Conservation (phyloP, 2,888 invertebrate genomes). For the Opisthograptis luteolata region DNA sequence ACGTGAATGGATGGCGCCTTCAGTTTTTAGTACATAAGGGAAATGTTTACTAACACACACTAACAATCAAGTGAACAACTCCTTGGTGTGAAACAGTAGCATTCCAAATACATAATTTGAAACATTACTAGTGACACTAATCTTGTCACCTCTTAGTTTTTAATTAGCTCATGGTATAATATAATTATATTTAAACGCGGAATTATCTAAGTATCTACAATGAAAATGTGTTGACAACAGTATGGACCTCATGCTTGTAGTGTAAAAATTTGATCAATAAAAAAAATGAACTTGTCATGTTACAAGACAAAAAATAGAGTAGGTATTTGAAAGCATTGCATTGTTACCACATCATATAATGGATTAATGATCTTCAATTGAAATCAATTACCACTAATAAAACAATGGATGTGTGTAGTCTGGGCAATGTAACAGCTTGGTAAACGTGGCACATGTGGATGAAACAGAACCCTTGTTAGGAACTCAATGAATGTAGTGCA, state of each 20-base stretch:
- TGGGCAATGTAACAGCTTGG: neutral
- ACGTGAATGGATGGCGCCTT: constrained; percentile 4
- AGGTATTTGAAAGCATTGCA: too few relatives aligned
- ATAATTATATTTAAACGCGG: too few relatives aligned
- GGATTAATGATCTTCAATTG: constrained; percentile 4
- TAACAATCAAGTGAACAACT: neutral
- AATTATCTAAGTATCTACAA: too few relatives aligned
- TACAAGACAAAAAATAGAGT: too few relatives aligned
- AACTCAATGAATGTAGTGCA: constrained; percentile 3
- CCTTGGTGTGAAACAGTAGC: neutral
- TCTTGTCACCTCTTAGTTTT: too few relatives aligned
- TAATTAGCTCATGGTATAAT: too few relatives aligned
- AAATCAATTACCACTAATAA: constrained; percentile 3
- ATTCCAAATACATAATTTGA: neutral
- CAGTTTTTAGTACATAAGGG: neutral
- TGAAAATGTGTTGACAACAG: too few relatives aligned
- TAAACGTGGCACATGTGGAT: neutral
- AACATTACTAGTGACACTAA: neutral
- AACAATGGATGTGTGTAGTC: neutral
- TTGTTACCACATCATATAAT: neutral
- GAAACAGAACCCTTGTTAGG: neutral
- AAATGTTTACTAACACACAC: constrained; percentile 1
- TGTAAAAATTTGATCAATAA: too few relatives aligned
- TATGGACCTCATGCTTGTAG: neutral
- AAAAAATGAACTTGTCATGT: too few relatives aligned